Evolutionary conservation across 2,888 invertebrate genomes (phyloP).

Genomic region (Cenopis cana): DNA sequence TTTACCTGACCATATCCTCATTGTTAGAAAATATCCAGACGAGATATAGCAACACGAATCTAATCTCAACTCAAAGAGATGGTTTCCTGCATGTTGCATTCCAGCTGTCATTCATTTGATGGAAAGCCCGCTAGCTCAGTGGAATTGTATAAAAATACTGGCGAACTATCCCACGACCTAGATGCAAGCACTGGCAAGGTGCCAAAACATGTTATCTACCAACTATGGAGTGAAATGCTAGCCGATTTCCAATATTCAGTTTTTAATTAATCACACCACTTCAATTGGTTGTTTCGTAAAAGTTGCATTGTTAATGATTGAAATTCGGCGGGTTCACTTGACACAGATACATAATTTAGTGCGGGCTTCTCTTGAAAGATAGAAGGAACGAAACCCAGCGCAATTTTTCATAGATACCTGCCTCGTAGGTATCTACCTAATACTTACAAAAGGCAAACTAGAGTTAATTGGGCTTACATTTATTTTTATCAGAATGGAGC

Average conservation of each 20-base stretch:
- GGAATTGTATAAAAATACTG: conserved; percentile 43
- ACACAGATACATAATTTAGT: conserved; percentile 32
- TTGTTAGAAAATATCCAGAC: conserved; percentile 12
- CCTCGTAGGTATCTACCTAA: not conserved
- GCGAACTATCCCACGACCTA: conserved; percentile 70
- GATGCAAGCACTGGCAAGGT: conserved; percentile 68
- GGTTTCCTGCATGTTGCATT: conserved; percentile 34
- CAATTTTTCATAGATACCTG: not conserved
- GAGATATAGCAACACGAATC: conserved; percentile 26
- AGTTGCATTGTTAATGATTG: conserved; percentile 49
- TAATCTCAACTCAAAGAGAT: conserved; percentile 30
- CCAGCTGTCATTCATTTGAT: conserved; percentile 43
- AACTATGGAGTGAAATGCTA: conserved; percentile 68
- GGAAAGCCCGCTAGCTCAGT: conserved; percentile 48
- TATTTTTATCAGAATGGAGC: not conserved
- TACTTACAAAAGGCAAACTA: not conserved
- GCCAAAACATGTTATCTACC: conserved; percentile 76
- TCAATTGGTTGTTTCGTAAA: conserved; percentile 59
- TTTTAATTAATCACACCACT: conserved; percentile 77
- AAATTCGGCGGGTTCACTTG: conserved; percentile 43
- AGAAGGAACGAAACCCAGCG: not conserved
- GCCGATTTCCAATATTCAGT: conserved; percentile 73
- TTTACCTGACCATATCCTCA: not conserved
- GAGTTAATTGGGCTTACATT: not conserved
- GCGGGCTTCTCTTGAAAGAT: not conserved